phyloP scores from a whole-genome alignment of 2,113 vertebrate genomes.

The Gallinago jamesoni region DNA sequence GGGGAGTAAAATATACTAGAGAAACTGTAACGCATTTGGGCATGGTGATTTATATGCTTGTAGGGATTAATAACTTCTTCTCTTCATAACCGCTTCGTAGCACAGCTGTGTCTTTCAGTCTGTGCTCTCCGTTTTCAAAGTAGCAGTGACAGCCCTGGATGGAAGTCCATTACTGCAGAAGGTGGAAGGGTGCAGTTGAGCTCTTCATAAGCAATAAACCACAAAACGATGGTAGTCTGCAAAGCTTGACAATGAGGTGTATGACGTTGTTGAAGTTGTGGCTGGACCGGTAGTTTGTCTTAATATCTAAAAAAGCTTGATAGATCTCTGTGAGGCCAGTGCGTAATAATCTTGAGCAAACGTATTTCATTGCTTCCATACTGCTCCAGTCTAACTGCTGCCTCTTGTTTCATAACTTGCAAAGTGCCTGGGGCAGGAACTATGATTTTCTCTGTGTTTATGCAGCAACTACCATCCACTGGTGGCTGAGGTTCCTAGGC shows the following conservation, averaged over 20 bases:
- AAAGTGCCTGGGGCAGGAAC: constrained; percentile 6
- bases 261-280: neutral
- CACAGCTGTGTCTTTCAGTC: constrained; percentile 18
- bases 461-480: constrained; percentile 3
- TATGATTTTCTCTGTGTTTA: constrained; percentile 20
- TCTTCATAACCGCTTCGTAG: constrained; percentile 10
- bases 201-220: neutral
- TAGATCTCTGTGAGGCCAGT: neutral
- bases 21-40: neutral
- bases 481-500: neutral
- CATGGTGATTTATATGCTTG: constrained; percentile 41
- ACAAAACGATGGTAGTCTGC: neutral
- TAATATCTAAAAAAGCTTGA: neutral
- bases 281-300: constrained; percentile 3
- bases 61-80: constrained; percentile 58
- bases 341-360: constrained; percentile 15
- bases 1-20: neutral
- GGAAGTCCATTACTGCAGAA: neutral
- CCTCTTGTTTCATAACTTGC: constrained; percentile 24
- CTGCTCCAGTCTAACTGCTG: neutral
- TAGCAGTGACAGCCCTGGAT: neutral
- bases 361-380: constrained; percentile 17
- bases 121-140: neutral
- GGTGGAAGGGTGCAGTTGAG: neutral
- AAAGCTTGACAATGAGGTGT: neutral